phyloP scores from a whole-genome alignment of 2,113 vertebrate genomes.

The Elachura formosa region DNA sequence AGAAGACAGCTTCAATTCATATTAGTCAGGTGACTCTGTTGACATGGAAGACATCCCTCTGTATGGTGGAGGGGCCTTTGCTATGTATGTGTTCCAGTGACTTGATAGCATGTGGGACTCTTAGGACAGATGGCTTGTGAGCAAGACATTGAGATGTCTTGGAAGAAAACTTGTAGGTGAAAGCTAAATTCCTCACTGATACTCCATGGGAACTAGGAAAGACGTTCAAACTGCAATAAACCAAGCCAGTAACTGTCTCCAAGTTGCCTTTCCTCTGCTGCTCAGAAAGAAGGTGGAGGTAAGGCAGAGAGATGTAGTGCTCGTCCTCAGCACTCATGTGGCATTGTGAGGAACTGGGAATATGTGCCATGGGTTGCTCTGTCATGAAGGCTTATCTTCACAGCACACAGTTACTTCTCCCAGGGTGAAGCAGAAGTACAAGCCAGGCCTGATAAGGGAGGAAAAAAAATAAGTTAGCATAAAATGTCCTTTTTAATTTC shows the following conservation, averaged over 20 bases:
- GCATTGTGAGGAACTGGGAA: not conserved
- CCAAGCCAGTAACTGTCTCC: not conserved
- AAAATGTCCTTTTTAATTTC: constrained; percentile 12
- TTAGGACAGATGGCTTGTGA: not conserved
- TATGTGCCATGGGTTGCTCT: not conserved
- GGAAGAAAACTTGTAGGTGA: not conserved
- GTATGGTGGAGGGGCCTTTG: not conserved
- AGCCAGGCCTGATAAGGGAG: not conserved
- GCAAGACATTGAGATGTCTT: not conserved
- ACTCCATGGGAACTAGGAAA: not conserved
- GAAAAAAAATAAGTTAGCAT: not conserved
- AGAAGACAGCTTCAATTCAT: not conserved
- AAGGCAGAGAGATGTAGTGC: not conserved
- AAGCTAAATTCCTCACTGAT: not conserved
- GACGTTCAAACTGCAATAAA: not conserved
- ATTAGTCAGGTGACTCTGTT: not conserved
- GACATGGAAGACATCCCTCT: not conserved
- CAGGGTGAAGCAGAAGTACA: constrained; percentile 9
- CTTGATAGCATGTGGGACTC: not conserved
- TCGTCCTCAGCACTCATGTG: not conserved
- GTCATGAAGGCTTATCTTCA: not conserved
- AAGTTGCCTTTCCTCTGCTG: not conserved
- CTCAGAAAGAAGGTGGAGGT: not conserved
- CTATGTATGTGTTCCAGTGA: not conserved
- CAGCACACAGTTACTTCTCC: not conserved